phyloP scores from a whole-genome alignment of 1,140 invertebrate species.

The Eumeta japonica region DNA sequence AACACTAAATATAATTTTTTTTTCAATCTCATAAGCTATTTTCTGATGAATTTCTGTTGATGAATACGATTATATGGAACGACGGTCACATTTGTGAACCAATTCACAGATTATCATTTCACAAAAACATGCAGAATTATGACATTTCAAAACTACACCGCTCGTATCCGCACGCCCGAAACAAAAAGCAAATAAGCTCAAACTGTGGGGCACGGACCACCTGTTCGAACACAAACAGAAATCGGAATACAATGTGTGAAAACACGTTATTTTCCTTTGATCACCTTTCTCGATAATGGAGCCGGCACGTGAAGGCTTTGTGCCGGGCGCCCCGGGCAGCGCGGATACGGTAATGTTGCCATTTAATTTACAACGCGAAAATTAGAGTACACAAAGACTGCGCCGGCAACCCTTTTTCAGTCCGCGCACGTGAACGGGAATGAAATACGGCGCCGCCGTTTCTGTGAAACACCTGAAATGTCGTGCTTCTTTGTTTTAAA shows the following conservation, averaged over 20 bases:
- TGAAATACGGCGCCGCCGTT: too few species aligned
- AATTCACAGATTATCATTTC: too few species aligned
- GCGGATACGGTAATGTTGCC: constrained; percentile 34
- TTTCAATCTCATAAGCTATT: too few species aligned
- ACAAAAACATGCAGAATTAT: background rate
- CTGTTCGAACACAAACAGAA: constrained; percentile 44
- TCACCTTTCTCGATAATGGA: constrained; percentile 52
- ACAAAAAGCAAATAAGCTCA: constrained; percentile 6
- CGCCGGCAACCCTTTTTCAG: background rate
- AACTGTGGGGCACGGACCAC: too few species aligned
- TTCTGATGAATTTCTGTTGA: too few species aligned
- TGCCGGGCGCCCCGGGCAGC: constrained; percentile 24
- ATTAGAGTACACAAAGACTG: constrained; percentile 24
- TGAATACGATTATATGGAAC: too few species aligned
- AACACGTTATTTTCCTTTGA: constrained; percentile 43
- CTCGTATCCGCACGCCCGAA: background rate
- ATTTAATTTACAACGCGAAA: constrained; percentile 38
- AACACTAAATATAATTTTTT: too few species aligned
- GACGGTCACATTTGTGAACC: too few species aligned
- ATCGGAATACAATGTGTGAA: constrained; percentile 39
- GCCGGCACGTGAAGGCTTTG: constrained; percentile 31
- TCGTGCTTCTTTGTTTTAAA: too few species aligned
- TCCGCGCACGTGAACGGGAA: background rate
- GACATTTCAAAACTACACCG: background rate
- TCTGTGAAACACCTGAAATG: too few species aligned